Conservation (phyloP, 2,113 vertebrate genomes). For the Pachycephala philippinensis region DNA sequence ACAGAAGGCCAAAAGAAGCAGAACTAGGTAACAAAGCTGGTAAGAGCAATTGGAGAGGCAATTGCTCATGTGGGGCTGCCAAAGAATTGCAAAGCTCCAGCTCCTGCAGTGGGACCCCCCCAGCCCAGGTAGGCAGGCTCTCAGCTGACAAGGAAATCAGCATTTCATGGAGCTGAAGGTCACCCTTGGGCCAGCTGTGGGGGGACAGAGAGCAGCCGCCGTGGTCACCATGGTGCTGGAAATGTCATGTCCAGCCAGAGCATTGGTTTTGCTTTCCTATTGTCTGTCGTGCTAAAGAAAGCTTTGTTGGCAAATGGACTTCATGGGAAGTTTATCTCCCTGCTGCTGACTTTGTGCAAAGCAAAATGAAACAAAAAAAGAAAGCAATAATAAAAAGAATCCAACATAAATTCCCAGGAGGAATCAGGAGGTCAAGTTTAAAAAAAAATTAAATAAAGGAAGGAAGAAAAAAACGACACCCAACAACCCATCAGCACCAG, state of each 20-base stretch:
- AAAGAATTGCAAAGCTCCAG: not conserved
- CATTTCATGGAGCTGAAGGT: constrained; percentile 2
- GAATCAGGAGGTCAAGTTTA: constrained; percentile 10
- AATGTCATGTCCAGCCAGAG: not conserved
- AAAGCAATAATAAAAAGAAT: not conserved
- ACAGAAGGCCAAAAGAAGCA: not conserved
- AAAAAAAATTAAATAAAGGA: not conserved
- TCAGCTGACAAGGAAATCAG: not conserved
- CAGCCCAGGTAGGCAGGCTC: not conserved
- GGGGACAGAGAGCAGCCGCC: not conserved
- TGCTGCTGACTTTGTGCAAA: not conserved
- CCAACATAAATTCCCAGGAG: not conserved
- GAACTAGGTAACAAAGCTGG: not conserved
- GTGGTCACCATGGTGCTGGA: not conserved
- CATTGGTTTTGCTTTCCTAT: not conserved
- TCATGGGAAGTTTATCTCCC: not conserved
- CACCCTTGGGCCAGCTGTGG: not conserved
- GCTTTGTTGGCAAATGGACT: not conserved
- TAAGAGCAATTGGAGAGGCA: not conserved
- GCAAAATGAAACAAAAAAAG: too few species aligned
- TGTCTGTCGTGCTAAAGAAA: constrained; percentile 12
- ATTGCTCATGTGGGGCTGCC: not conserved
- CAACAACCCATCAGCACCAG: not conserved
- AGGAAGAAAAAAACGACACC: not conserved
- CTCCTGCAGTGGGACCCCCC: not conserved